Evolutionary conservation across 2,113 vertebrate genomes (phyloP).

Genomic region (Pachyramphus minor): DNA sequence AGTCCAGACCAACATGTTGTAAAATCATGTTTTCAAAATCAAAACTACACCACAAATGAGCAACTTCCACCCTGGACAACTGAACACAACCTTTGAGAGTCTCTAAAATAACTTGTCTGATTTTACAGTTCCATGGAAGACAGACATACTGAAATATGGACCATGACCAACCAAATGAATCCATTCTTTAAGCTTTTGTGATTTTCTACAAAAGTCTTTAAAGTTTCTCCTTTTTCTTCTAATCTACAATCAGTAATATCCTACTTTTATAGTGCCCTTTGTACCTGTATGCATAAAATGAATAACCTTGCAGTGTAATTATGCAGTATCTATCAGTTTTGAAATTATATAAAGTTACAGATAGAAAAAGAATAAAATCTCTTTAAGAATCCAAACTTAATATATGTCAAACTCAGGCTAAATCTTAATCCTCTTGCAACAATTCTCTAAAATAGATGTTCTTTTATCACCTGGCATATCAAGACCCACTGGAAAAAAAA

Average conservation of each 20-base stretch:
- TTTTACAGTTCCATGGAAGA: conserved; percentile 40
- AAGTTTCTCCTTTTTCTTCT: conserved; percentile 71
- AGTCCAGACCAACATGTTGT: background rate
- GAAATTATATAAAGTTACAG: conserved; percentile 75
- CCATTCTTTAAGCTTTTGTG: conserved; percentile 66
- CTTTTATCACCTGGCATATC: conserved; percentile 76
- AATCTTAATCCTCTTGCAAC: conserved; percentile 79
- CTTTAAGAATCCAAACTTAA: conserved; percentile 79
- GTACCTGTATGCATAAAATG: conserved; percentile 77
- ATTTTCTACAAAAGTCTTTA: conserved; percentile 64
- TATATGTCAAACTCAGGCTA: conserved; percentile 76
- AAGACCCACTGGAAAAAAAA: conserved; percentile 57
- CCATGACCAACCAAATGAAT: conserved; percentile 69
- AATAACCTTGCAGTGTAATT: conserved; percentile 79
- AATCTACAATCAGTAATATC: conserved; percentile 77
- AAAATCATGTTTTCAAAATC: conserved; percentile 4
- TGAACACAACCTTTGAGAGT: background rate
- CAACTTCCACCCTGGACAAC: background rate
- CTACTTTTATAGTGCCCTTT: conserved; percentile 76
- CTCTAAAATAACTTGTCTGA: conserved; percentile 39
- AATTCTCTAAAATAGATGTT: conserved; percentile 80
- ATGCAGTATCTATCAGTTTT: conserved; percentile 71
- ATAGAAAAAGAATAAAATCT: conserved; percentile 74
- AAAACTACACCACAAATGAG: background rate
- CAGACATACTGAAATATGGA: conserved; percentile 4